Evolutionary conservation across 2,113 vertebrate species (phyloP), one percentile per base, ranked within the genome.

Genomic region (Pristiophorus japonicus): DNA sequence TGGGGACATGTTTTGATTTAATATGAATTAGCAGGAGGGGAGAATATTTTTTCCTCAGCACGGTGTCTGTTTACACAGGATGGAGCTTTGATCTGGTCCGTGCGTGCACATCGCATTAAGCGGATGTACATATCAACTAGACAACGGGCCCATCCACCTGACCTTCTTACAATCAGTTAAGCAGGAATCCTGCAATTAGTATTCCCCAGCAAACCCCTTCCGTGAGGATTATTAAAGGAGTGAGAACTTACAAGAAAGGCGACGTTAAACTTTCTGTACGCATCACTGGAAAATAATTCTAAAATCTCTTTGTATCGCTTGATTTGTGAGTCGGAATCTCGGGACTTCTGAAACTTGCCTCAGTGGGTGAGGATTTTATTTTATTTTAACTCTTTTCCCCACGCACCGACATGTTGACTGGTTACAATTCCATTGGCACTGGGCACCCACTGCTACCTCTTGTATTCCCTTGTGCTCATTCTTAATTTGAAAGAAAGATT

Each of bases 91-190:
- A 85, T 85, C 38, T 47, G 81, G 42, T 85, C 8, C 42, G 81
- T 85, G 81, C 42, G 20, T 85, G 38, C 24, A 85, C 81, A 85
- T 85, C 45, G 45, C 22, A 85, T 45, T 85, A 24, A 47, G 81
- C 42, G 81, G 81, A 85, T 85, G 81, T 85, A 42, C 81, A 85
- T 85, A 85, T 85, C 42, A 85, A 85, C 81, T 42, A 85, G 81
- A 85, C 45, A 47, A 85, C 81, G 47, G 81, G 38, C 1, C 81
- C 81, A 85, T 85, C 81, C 81, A 85, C 47, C 81, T 85, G 81
- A 85, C 81, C 81, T 90, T 59, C 55, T 59, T 59, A 30, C 27
- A 90, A 85, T 85, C 81, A 90, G 55, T 59, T 47, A 90, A 90
- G 10, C 87, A 34, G 12, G 27, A 59, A 90, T 59, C 85, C 81